Evolutionary conservation across 2,888 invertebrate species (phyloP).

Genomic region (Coleophora flavipennella): DNA sequence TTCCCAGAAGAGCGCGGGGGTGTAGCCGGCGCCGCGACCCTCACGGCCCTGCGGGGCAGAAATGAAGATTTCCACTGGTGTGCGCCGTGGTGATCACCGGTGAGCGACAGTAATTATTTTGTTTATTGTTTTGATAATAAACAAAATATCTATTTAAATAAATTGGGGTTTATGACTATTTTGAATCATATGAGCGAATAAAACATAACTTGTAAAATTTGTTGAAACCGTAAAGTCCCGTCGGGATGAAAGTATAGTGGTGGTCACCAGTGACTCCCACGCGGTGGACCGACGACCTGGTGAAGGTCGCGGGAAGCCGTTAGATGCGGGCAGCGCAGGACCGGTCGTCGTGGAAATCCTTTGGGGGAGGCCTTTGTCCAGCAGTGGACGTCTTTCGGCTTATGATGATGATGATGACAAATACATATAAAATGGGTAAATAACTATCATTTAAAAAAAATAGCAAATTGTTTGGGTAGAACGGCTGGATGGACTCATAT

Average conservation of each 20-base stretch:
- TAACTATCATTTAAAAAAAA: too few species aligned
- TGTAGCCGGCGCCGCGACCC: not conserved
- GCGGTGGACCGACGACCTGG: too few species aligned
- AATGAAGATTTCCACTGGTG: not conserved
- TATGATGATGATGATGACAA: too few species aligned
- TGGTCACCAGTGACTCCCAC: not conserved
- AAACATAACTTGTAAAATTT: not conserved
- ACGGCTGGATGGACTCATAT: too few species aligned
- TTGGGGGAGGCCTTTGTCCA: too few species aligned
- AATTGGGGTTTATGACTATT: constrained; percentile 3
- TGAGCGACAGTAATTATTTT: constrained; percentile 2
- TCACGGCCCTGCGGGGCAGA: not conserved
- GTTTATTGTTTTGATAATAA: not conserved
- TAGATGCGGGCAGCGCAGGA: too few species aligned
- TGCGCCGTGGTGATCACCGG: constrained; percentile 1
- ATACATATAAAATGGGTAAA: too few species aligned
- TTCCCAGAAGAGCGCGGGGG: not conserved
- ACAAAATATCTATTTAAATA: not conserved
- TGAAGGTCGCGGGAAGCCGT: too few species aligned
- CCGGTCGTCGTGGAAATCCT: too few species aligned
- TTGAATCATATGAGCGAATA: constrained; percentile 6
- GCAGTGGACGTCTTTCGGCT: too few species aligned
- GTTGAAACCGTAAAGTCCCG: constrained; percentile 3
- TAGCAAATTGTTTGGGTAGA: too few species aligned
- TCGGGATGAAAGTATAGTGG: not conserved